Base-by-base conservation (phyloP, 2,113 vertebrate species). In the Ptychochromis oligacanthus region DNA sequence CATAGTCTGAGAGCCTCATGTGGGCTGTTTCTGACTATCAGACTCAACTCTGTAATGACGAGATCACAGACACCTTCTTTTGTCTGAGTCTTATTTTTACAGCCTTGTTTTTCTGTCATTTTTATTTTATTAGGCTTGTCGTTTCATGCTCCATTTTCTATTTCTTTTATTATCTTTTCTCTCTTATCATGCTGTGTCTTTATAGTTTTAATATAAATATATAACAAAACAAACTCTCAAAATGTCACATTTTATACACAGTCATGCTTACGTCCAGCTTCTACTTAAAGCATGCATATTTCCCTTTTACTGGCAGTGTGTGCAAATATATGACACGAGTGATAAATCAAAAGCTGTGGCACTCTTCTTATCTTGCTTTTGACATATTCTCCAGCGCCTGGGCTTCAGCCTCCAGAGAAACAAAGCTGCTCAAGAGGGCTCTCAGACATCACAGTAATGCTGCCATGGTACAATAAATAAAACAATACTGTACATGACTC, bases 281-380 rank as follows among this genome's bases (percentile, higher is more conserved):
- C 56, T 54, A 55, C 77, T 80, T 77, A 74, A 84, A 28, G 54
- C 55, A 26, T 74, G 77, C 79, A 49, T 56, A 72, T 76, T 82
- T 62, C 55, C 22, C 22, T 83, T 89, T 80, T 67, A 40, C 28
- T 55, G 80, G 76, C 70, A 61, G 40, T 17, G 26, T 22, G 67
- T 79, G 72, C 59, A 83, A 87, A 76, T 79, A 22, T 70, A 52
- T 85, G 86, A 86, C 83, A 83, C 59, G 57, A 72, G 28, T 65
- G 83, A 93, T 86, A 81, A 91, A 91, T 90, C 65, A 89, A 77
- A 91, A 90, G 61, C 38, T 6, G 15, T 77, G 81, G 64, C 54
- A 58, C 74, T 72, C 83, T 36, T 89, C 70, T 79, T 83, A 84
- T 91, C 84, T 89, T 43, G 6, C 34, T 75, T 79, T 85, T 88